Conservation (phyloP, 2,797 vertebrate species). For the Eulemur albifrons region DNA sequence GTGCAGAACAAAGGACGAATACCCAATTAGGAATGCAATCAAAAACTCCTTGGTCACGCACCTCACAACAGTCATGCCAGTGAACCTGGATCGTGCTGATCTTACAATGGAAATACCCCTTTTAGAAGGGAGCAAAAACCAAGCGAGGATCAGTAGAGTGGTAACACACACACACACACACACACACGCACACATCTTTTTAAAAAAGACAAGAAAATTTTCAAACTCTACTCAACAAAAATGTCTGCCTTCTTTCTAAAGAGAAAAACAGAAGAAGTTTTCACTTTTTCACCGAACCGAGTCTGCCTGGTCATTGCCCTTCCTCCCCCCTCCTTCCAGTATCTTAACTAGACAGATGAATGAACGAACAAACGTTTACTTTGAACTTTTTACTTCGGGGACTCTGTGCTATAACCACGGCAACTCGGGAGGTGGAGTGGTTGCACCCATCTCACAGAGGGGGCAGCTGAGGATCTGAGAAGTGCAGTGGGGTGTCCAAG, state of each 20-base stretch:
- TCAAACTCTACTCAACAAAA: background rate
- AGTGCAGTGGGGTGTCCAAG: fast-evolving
- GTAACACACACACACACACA: background rate
- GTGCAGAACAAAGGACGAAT: background rate
- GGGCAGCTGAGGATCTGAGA: background rate
- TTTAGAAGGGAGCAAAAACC: background rate
- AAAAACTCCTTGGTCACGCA: background rate
- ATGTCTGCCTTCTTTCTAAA: background rate
- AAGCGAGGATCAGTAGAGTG: background rate
- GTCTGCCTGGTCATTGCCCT: background rate
- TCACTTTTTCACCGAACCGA: background rate
- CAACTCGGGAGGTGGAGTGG: background rate
- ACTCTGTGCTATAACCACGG: too few relatives aligned
- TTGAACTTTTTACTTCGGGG: background rate
- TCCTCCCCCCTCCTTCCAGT: background rate
- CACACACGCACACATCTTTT: background rate
- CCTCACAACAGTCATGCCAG: background rate
- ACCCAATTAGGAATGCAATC: background rate
- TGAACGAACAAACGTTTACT: background rate
- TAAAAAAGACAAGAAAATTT: background rate
- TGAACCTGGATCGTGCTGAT: background rate
- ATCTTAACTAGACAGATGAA: fast-evolving
- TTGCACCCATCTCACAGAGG: background rate
- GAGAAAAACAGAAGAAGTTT: background rate
- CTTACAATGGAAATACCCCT: background rate